Evolutionary conservation across 92 coral and sea anemone genomes (phyloP).

Genomic region (Blastomussa wellsi): DNA sequence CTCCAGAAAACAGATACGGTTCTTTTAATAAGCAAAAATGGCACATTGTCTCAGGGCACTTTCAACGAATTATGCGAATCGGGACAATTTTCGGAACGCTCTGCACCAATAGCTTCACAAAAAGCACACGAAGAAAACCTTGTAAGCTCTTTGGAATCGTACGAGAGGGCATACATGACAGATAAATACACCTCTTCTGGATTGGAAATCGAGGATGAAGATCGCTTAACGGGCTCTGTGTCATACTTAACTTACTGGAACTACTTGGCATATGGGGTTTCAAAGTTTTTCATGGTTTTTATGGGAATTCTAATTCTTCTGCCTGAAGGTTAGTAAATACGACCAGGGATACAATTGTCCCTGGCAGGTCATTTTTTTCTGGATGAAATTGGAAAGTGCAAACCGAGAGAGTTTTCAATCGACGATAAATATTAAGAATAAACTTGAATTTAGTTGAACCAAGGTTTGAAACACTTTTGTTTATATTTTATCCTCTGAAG

Average conservation of each 20-base stretch:
- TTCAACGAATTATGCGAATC: background rate
- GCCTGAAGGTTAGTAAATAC: constrained; percentile 20
- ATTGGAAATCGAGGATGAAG: constrained; percentile 6
- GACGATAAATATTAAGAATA: too few species aligned
- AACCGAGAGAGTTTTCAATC: too few species aligned
- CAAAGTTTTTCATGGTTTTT: background rate
- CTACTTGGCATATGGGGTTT: background rate
- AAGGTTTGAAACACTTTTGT: too few species aligned
- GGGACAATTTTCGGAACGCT: background rate
- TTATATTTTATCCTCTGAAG: too few species aligned
- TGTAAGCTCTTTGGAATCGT: background rate
- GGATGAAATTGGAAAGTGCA: too few species aligned
- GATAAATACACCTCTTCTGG: background rate
- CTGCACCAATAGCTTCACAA: background rate
- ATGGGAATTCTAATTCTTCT: background rate
- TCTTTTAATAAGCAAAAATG: background rate
- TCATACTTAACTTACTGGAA: constrained; percentile 14
- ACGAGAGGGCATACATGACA: background rate
- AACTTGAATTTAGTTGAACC: too few species aligned
- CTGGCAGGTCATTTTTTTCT: too few species aligned
- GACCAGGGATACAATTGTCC: too few species aligned
- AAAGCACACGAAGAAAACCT: background rate
- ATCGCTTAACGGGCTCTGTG: constrained; percentile 12
- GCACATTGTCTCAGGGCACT: background rate
- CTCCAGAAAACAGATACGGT: background rate